Conservation (phyloP, 2,797 vertebrate genomes). For the Protonibea diacanthus region DNA sequence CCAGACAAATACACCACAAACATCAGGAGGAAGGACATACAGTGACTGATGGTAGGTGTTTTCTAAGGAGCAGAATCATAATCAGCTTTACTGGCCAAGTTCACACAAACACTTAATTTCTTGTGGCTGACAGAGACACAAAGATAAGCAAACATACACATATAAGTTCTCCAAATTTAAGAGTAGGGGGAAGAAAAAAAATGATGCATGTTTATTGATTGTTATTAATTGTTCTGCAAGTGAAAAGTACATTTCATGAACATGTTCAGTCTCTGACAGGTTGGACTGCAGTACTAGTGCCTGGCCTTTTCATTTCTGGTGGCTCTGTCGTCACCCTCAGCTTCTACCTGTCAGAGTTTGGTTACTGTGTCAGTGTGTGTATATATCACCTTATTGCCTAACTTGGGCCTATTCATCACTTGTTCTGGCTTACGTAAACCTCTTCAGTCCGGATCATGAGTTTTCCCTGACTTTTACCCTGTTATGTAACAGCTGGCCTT, state of each 20-base stretch:
- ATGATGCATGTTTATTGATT: no score
- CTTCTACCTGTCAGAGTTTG: neutral
- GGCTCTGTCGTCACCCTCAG: neutral
- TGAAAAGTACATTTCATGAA: neutral
- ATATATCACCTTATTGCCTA: neutral
- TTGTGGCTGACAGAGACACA: no score
- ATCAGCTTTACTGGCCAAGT: no score
- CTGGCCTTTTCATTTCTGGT: neutral
- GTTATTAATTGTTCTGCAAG: no score
- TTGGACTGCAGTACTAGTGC: neutral
- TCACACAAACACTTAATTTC: no score
- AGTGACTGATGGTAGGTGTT: no score
- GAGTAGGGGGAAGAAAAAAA: no score
- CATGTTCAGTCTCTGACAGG: neutral
- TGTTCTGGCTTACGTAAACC: slow-evolving; percentile 46
- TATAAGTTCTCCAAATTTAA: no score
- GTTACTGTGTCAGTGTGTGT: neutral
- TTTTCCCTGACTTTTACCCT: slow-evolving; percentile 47
- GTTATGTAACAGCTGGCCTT: slow-evolving; percentile 45
- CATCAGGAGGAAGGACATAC: no score
- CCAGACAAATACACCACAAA: no score
- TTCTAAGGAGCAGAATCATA: no score
- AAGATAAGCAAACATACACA: no score
- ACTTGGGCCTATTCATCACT: slow-evolving; percentile 27
- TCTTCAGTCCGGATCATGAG: slow-evolving; percentile 21